Evolutionary conservation across 2,797 vertebrate genomes (phyloP).

Genomic region (Cynopterus sphinx): DNA sequence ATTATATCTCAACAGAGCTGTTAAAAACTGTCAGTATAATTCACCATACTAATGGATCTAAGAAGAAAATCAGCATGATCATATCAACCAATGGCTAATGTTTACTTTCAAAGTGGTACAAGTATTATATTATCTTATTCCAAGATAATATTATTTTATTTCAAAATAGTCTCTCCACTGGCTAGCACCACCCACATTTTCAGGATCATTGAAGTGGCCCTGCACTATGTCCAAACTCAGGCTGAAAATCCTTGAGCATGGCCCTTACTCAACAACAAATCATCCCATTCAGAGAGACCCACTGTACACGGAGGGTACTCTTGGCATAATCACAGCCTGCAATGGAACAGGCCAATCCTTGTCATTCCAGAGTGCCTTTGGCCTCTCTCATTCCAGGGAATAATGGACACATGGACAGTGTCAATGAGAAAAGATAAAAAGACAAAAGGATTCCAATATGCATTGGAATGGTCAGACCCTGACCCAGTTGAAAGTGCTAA

Average conservation of each 20-base stretch:
- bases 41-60: neutral
- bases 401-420: neutral
- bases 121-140: neutral
- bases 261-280: neutral
- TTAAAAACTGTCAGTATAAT: neutral
- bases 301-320: rapidly evolving
- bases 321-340: neutral
- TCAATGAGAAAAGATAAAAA: neutral
- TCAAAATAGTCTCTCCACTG: neutral
- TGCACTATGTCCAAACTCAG: neutral
- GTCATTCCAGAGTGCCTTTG: neutral
- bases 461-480: neutral
- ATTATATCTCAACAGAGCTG: neutral
- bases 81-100: neutral
- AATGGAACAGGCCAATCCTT: neutral
- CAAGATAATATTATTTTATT: neutral
- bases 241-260: neutral
- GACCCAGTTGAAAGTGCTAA: neutral
- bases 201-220: neutral
- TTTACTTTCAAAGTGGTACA: neutral
- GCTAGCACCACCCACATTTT: neutral
- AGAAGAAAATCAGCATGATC: neutral
- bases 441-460: neutral
- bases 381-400: neutral
- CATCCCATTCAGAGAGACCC: neutral